A percentile compares a stretch with the other conserved stretches of the same genome.
These are phyloP conservation scores for Salpingus planirostris DNA, from an alignment of 2,888 invertebrate species.

Conservation along the genomic window DNA sequence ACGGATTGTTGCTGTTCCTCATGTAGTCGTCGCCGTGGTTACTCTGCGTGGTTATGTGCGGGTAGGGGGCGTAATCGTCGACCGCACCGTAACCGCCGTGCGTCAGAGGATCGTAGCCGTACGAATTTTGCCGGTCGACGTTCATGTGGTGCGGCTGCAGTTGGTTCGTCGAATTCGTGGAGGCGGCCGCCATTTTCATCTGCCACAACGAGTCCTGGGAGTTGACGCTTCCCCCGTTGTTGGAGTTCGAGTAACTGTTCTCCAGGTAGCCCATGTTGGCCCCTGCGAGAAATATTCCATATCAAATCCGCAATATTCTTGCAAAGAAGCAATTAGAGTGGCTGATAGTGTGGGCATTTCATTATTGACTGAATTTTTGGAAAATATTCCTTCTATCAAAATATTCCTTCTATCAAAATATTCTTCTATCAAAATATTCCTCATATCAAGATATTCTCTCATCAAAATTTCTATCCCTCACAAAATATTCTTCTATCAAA, in stretches of 20 bases:
- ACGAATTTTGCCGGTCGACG: slow-evolving; percentile 55
- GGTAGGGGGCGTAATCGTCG: slow-evolving; percentile 79
- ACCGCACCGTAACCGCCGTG: slow-evolving; percentile 77
- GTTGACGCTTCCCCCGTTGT: slow-evolving; percentile 91
- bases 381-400: too few relatives aligned
- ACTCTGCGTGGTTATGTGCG: slow-evolving; percentile 61
- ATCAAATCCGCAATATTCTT: too few relatives aligned
- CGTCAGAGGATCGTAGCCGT: slow-evolving; percentile 68
- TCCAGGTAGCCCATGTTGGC: slow-evolving; percentile 85
- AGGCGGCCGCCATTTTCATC: slow-evolving; percentile 79
- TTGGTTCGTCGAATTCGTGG: slow-evolving; percentile 57
- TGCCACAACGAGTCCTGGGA: slow-evolving; percentile 93
- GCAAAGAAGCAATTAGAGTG: too few relatives aligned
- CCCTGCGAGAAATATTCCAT: slow-evolving; percentile 52
- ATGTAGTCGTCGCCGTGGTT: slow-evolving; percentile 62
- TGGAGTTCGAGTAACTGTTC: slow-evolving; percentile 86
- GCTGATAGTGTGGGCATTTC: too few relatives aligned
- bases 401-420: too few relatives aligned
- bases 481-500: too few relatives aligned
- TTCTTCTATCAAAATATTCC: too few relatives aligned
- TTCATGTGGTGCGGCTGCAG: slow-evolving; percentile 49
- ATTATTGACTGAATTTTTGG: too few relatives aligned
- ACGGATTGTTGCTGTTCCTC: slow-evolving; percentile 71
- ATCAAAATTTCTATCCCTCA: too few relatives aligned
- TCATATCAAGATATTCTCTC: too few relatives aligned